Evolutionary conservation across 2,888 invertebrate genomes (phyloP).

Genomic region (Netelia melanura): DNA sequence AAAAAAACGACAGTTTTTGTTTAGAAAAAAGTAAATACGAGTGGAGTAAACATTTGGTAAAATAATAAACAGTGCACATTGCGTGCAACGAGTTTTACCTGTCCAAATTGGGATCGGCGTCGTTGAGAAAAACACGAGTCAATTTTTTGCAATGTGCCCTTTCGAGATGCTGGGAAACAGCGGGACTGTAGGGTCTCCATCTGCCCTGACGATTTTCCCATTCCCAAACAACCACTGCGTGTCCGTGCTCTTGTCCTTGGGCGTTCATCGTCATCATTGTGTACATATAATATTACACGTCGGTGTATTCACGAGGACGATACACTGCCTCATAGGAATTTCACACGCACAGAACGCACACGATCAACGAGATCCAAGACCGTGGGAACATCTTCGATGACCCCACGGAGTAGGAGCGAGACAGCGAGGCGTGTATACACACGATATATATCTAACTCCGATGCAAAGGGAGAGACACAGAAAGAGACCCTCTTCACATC

Average conservation of each 20-base stretch:
- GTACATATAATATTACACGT: conserved; percentile 1
- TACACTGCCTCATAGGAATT: conserved; percentile 71
- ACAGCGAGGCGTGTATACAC: conserved; percentile 5
- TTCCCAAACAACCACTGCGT: conserved; percentile 94
- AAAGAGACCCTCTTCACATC: conserved; percentile 36
- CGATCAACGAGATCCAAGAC: conserved; percentile 73
- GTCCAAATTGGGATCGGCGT: conserved; percentile 93
- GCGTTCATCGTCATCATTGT: conserved; percentile 77
- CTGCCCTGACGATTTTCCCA: conserved; percentile 90
- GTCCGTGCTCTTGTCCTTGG: conserved; percentile 87
- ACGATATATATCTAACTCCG: neutral
- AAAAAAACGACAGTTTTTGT: neutral
- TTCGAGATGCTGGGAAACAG: conserved; percentile 94
- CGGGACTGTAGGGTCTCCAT: conserved; percentile 95
- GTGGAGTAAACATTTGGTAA: neutral
- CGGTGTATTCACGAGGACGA: neutral
- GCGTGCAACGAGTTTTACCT: conserved; percentile 83
- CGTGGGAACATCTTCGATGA: conserved; percentile 83
- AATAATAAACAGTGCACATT: neutral
- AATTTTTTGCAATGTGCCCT: conserved; percentile 93
- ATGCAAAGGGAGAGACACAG: neutral
- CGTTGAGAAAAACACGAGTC: conserved; percentile 93
- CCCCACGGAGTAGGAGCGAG: conserved; percentile 72
- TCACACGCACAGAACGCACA: conserved; percentile 76
- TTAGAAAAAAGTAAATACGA: neutral